A percentile compares a stretch with the other conserved stretches of the same genome.
phyloP scores from a whole-genome alignment of 2,888 invertebrate genomes.

The Cataglyphis altisquamis region DNA sequence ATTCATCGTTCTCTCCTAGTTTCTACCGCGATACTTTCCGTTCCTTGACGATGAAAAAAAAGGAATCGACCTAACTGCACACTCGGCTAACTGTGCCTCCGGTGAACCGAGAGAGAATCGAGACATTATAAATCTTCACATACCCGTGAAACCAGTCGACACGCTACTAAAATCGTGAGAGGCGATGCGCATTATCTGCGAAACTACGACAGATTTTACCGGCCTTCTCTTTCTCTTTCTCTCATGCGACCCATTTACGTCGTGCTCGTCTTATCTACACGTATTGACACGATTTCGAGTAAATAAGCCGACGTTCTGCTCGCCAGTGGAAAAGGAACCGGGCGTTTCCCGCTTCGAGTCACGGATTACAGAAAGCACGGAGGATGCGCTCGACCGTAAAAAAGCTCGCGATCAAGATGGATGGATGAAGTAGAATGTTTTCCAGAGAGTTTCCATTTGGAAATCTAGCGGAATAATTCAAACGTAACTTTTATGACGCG shows the following conservation, averaged over 20 bases:
- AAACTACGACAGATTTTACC: constrained; percentile 50
- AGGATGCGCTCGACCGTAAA: constrained; percentile 52
- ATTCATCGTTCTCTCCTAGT: constrained; percentile 30
- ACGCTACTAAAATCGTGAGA: constrained; percentile 52
- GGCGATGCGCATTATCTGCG: constrained; percentile 50
- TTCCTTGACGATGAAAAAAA: constrained; percentile 31
- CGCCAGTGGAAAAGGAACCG: constrained; percentile 47
- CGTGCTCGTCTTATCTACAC: constrained; percentile 47
- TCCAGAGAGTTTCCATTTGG: constrained; percentile 43
- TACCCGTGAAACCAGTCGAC: constrained; percentile 49
- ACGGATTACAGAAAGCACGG: constrained; percentile 56
- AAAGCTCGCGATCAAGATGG: constrained; percentile 56
- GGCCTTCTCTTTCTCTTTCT: not conserved
- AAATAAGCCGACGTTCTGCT: constrained; percentile 46
- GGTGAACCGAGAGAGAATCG: constrained; percentile 42
- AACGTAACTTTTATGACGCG: constrained; percentile 46
- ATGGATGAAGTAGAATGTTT: constrained; percentile 56
- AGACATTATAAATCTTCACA: constrained; percentile 59
- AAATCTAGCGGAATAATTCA: constrained; percentile 52
- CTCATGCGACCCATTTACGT: constrained; percentile 46
- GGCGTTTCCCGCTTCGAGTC: constrained; percentile 53
- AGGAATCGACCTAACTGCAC: constrained; percentile 45
- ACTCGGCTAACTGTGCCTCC: constrained; percentile 29
- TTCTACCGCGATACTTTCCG: constrained; percentile 25
- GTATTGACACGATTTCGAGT: constrained; percentile 54